phyloP scores from a whole-genome alignment of 2,113 vertebrate genomes.

The Psophia crepitans region DNA sequence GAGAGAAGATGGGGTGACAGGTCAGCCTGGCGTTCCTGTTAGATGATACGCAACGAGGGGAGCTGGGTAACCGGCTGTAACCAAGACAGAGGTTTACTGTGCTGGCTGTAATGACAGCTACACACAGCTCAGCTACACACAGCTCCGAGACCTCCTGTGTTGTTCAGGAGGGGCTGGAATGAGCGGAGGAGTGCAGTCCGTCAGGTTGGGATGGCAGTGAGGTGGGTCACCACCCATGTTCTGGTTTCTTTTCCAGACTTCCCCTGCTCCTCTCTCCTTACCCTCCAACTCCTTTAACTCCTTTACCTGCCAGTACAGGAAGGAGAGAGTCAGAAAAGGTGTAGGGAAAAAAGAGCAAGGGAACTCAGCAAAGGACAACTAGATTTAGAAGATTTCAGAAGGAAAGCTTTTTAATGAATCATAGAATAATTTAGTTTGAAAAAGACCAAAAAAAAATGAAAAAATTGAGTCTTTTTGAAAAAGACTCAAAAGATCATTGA shows the following conservation, averaged over 20 bases:
- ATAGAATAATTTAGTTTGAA: not conserved
- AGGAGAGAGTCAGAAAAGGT: not conserved
- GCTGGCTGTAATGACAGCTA: not conserved
- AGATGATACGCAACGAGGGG: fast-evolving
- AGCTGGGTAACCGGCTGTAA: not conserved
- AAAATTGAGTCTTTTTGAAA: too few relatives aligned
- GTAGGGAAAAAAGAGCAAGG: not conserved
- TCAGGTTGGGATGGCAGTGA: not conserved
- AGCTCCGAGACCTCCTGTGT: fast-evolving
- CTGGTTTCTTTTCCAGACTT: not conserved
- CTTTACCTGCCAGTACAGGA: not conserved
- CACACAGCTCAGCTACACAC: not conserved
- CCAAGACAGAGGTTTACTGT: not conserved
- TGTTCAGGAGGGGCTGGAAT: not conserved
- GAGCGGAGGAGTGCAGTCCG: not conserved
- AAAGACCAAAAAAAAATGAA: too few relatives aligned
- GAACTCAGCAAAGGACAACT: not conserved
- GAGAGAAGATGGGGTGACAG: not conserved
- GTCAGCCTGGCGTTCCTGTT: not conserved
- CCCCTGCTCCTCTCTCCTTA: not conserved
- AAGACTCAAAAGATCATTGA: not conserved
- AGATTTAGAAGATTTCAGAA: not conserved
- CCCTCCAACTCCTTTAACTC: not conserved
- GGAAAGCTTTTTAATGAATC: not conserved
- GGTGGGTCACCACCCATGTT: not conserved